Base-by-base conservation (phyloP, 2,113 vertebrate genomes). In the Sclerurus mexicanus region DNA sequence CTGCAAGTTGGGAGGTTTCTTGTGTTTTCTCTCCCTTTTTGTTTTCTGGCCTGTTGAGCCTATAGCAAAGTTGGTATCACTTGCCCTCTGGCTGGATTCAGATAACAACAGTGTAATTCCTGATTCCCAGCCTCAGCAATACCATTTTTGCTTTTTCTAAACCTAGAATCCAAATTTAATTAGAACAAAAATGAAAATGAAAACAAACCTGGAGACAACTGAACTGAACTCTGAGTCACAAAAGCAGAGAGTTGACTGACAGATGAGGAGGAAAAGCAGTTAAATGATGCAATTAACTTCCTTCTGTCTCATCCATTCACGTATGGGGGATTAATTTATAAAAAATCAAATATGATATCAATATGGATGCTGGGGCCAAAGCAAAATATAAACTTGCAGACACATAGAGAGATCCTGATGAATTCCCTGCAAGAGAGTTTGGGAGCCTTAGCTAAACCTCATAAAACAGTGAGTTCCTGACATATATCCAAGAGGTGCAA, bases 101-200 rank as follows among this genome's bases (percentile, higher is more conserved):
- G 35, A 80, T 42, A 52, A 66, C 47, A 82, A 73, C 49, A 66
- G 25, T 67, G 10, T 33, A 62, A 49, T 17, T 88, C 60, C 59
- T 30, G 28, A 67, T 75, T 90, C 82, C 39, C 64, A 86, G 85
- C 50, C 47, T 90, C 44, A 71, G 73, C 64, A 69, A 31, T 78
- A 83, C 47, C 14, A 44, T 64, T 92, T 91, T 81, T 94, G 63
- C 85, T 92, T 89, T 95, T 88, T 28, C 84, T 22, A 89, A 93
- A 73, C 73, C 23, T 78, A 83, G 49, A 89, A 94, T 92, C 73
- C 80, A 95, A 92, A 93, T 93, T 90, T 89, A 94, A 96, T 96
- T 92, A 93, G 76, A 73, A 85, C 39, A 92, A 85, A 95, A 74
- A 91, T 56, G n/a, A 80, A 90, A 80, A 93, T 50, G 13, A 86